Base-by-base conservation (phyloP, 1,140 invertebrate species). In the Pygmarrhopalites habei region DNA sequence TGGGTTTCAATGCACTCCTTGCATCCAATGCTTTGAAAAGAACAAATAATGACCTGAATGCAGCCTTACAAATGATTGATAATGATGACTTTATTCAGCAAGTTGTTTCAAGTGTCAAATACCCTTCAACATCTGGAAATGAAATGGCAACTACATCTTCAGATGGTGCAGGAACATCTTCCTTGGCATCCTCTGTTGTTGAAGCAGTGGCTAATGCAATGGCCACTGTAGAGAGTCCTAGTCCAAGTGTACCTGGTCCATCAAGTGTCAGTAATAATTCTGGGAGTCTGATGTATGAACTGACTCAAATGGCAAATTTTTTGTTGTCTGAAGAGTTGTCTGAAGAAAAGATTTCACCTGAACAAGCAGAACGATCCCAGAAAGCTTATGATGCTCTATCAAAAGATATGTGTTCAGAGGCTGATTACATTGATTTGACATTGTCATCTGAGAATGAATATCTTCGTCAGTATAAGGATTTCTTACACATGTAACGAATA, bases 11-110 rank as follows among this genome's bases (percentile, higher is more conserved):
- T 12, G 77, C 77, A 2, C 74, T 78, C 5, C 72, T 81, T 14
- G 81, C 84, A 1, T 71, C 77, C 0, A 66, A 75, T 12, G 86
- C 86, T 1, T 73, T 89, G 21, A 77, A 80, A 63, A 79, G 81
- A 63, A 74, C 79, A 17, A 83, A 88, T 68, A 89, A 89, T 76
- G 78, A 85, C 72, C 77, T 86, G 2, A 78, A 79, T 1, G 74
- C 78, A 41, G 85, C 86, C 25, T 77, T 89, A 43, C 79, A 84
- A 63, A 77, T 84, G 58, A 78, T 86, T 58, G 79, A 82, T 71
- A 81, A 84, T 52, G 77, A 82, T 3, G 12, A 30, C 2, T 70
- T 67, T 26, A 32, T 65, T 12, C 19, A 39, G 63, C 81, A 81
- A 1, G 77, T 81, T 21, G 68, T 77, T 21, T 58, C 77, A 19